These are phyloP conservation scores for Marmota flaviventris DNA, from an alignment of 2,113 vertebrate species.

Conservation along the genomic window DNA sequence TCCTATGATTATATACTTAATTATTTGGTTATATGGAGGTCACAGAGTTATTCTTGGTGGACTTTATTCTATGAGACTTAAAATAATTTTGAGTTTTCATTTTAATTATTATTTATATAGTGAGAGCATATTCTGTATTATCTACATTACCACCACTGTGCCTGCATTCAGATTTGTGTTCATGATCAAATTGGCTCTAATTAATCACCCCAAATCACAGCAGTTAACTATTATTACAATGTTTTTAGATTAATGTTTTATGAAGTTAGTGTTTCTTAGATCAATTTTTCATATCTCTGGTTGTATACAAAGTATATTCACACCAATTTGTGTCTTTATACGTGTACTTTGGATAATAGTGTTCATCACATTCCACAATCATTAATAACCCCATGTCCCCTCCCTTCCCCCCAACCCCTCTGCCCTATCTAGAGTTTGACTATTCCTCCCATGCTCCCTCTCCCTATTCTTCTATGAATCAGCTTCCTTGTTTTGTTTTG, in stretches of 20 bases:
- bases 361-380: no score
- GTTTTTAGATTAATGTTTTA: not conserved
- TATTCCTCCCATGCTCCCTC: no score
- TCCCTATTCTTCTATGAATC: no score
- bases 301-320: no score
- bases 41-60: not conserved
- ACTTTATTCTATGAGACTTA: not conserved
- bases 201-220: not conserved
- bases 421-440: no score
- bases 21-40: not conserved
- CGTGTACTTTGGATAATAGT: no score
- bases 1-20: not conserved
- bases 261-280: not conserved
- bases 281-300: not conserved
- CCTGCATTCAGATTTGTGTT: slow-evolving; percentile 6
- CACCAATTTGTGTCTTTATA: no score
- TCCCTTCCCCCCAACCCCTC: no score
- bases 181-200: not conserved
- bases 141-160: not conserved
- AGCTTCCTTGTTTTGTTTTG: no score
- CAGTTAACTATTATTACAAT: not conserved
- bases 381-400: no score
- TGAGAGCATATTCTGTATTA: not conserved
- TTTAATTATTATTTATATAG: not conserved
- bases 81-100: not conserved